These are phyloP conservation scores for Eurosta solidaginis DNA, from an alignment of 1,140 invertebrate genomes.

Conservation along the genomic window DNA sequence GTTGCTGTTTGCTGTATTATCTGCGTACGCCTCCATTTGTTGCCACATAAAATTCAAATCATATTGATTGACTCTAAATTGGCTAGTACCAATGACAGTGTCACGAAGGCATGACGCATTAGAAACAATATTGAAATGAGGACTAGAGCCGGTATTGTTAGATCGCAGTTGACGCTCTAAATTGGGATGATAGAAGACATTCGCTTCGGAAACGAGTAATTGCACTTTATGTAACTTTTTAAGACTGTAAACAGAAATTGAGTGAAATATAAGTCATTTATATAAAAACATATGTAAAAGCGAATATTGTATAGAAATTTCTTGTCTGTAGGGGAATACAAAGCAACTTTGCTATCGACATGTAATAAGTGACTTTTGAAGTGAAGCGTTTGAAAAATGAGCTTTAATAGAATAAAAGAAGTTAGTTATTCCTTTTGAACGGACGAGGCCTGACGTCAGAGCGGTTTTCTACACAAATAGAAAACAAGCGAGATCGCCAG, in stretches of 20 bases:
- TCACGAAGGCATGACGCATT: conserved; percentile 33
- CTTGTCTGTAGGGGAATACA: too few species aligned
- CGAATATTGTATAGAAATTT: not conserved
- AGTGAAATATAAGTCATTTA: not conserved
- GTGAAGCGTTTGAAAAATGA: too few species aligned
- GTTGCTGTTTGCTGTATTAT: conserved; percentile 13
- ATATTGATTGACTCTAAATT: conserved; percentile 57
- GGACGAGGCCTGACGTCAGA: too few species aligned
- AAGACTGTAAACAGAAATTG: conserved; percentile 39
- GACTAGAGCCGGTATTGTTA: not conserved
- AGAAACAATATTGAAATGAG: not conserved
- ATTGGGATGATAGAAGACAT: conserved; percentile 58
- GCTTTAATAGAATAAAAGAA: too few species aligned
- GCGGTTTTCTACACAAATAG: too few species aligned
- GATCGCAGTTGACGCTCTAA: conserved; percentile 48
- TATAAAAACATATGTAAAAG: not conserved
- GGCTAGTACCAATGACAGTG: conserved; percentile 56
- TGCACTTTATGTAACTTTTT: conserved; percentile 59
- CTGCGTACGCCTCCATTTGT: conserved; percentile 51
- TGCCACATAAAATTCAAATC: conserved; percentile 59
- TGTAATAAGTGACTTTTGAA: too few species aligned
- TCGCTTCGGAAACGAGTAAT: conserved; percentile 46
- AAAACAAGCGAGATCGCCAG: too few species aligned
- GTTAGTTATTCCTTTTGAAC: too few species aligned
- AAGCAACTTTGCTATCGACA: too few species aligned